Base-by-base conservation (phyloP, 2,888 invertebrate genomes). In the Platypus cylindrus region DNA sequence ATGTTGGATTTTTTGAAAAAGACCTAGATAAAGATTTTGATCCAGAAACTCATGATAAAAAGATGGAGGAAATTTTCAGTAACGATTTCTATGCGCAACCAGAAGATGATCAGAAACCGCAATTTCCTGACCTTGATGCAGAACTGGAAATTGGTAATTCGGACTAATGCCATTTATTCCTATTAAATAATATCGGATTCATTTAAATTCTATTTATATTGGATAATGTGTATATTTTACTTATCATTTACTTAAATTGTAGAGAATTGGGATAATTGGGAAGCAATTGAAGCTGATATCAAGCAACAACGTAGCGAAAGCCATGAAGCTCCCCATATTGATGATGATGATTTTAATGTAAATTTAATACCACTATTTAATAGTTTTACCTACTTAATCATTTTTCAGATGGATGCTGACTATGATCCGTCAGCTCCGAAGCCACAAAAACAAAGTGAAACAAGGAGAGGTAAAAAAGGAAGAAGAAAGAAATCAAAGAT, bases 21-120 rank as follows among this genome's bases (percentile, higher is more conserved):
- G 91, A 94, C 54, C 65, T 95, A 11, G 87, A 94, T 32, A 80
- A 75, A 3, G 90, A 91, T 52, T 91, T 94, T 60, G 87, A 95
- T 65, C 91, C 94, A 0, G 78, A 71, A 5, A 78, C 78, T 40
- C 81, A 95, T 59, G 94, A 95, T 59, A 67, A 68, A 41, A 73
- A 79, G 50, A 95, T 95, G 94, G 68, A 74, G 47, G 71, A 78
- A 52, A 62, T 91, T 28, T 95, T 94, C 60, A 75, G 82, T 60
- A 82, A 89, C 28, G 73, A 89, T 34, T 94, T 81, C 65, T 94
- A 95, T 61, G 68, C 75, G 5, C 74, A 72, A 1, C 75, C 70
- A 5, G 77, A 71, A 41, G 73, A 67, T 1, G 71, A 71, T 13
- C 67, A 75, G 43, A 94, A 94, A 55, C 95, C 94, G 0, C 76